Evolutionary conservation across 2,888 invertebrate species (phyloP).

Genomic region (Cephus pygmeus): DNA sequence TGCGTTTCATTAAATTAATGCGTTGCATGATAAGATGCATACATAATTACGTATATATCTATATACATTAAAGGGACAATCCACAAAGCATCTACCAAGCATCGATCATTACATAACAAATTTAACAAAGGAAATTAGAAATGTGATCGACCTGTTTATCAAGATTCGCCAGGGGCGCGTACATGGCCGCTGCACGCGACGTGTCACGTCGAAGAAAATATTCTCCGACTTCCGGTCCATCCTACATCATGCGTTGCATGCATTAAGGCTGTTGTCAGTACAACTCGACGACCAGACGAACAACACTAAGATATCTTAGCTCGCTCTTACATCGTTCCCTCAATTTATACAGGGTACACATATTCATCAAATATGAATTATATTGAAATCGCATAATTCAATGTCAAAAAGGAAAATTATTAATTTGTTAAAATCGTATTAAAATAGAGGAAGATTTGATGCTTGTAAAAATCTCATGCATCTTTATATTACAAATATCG

Average conservation of each 20-base stretch:
- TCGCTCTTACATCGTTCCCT: not conserved
- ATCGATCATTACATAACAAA: conserved; percentile 33
- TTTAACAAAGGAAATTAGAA: conserved; percentile 55
- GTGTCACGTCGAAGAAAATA: conserved; percentile 61
- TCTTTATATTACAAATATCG: not conserved
- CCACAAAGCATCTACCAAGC: conserved; percentile 39
- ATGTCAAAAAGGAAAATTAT: not conserved
- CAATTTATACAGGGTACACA: not conserved
- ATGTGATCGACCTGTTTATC: conserved; percentile 64
- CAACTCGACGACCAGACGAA: conserved; percentile 54
- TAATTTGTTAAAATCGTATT: not conserved
- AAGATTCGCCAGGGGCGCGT: conserved; percentile 65
- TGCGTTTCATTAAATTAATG: not conserved
- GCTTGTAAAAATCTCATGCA: not conserved
- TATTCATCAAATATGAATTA: not conserved
- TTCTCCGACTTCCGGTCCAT: conserved; percentile 62
- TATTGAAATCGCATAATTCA: not conserved
- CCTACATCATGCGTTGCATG: conserved; percentile 65
- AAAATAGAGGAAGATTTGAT: not conserved
- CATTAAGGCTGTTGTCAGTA: conserved; percentile 64
- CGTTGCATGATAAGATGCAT: conserved; percentile 7
- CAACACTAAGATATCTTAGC: conserved; percentile 39
- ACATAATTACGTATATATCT: conserved; percentile 3
- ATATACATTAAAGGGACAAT: conserved; percentile 43
- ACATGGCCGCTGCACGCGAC: conserved; percentile 62